These are phyloP conservation scores for Troglohyphantes excavatus DNA, from an alignment of 2,888 invertebrate genomes.

Conservation along the genomic window DNA sequence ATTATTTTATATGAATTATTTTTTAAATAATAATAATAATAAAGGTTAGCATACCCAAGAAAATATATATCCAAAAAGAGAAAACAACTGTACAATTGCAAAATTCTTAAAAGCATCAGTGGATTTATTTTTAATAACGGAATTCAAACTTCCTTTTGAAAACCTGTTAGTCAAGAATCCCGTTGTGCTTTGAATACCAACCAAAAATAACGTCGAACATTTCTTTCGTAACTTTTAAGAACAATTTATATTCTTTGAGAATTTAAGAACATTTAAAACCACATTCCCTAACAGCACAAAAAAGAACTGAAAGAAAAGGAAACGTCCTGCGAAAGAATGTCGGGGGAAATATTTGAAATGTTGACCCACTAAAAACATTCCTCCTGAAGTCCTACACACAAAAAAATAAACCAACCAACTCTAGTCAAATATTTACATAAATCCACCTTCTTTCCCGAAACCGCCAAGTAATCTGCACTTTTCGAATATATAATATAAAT, in stretches of 20 bases:
- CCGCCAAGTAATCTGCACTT: constrained; percentile 43
- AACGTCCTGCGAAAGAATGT: background rate
- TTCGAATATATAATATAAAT: constrained; percentile 52
- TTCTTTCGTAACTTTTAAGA: no score
- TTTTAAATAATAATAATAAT: no score
- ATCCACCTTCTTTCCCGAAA: constrained; percentile 13
- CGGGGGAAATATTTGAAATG: background rate
- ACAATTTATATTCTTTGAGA: background rate
- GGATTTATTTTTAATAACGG: no score
- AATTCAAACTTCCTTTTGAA: no score
- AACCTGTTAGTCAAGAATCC: no score
- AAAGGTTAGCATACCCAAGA: no score
- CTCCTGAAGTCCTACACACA: background rate
- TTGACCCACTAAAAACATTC: constrained; percentile 31
- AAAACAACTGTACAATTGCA: no score
- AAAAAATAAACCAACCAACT: constrained; percentile 1
- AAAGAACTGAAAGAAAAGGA: background rate
- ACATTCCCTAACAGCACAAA: background rate
- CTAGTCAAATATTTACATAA: constrained; percentile 58
- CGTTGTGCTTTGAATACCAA: no score
- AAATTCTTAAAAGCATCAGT: no score
- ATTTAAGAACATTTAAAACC: background rate
- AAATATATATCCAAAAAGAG: no score
- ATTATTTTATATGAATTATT: no score
- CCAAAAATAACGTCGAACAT: no score